Base-by-base conservation (phyloP, 2,113 vertebrate species). In the Chelonoidis abingdonii region DNA sequence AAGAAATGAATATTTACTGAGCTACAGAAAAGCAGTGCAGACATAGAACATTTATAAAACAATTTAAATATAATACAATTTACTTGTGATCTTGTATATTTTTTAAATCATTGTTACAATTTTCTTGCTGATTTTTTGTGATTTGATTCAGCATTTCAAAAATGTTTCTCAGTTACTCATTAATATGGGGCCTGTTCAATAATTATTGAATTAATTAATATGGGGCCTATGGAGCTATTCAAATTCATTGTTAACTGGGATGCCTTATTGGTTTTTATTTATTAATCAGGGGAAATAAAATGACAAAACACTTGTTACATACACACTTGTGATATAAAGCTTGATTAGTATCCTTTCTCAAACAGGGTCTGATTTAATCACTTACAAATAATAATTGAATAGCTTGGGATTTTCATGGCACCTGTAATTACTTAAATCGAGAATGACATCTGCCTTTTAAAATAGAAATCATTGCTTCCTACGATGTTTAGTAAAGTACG, bases 321-420 rank as follows among this genome's bases (percentile, higher is more conserved):
- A 79, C 93, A 88, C n/a, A 82, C 80, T n/a, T 82, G 65, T 85
- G 84, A 96, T 69, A 49, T 79, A 78, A 93, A 87, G 89, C 1
- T 35, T 65, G 54, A 90, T 57, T 24, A 87, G 75, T 2, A 75
- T 47, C 76, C 49, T 86, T 69, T 65, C 2, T 1, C 47, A 90
- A 89, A 92, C 9, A 62, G 24, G 47, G 86, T 12, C 2, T 2
- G 78, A 53, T 8, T 87, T 91, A 91, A 93, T 90, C 82, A 89
- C 38, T 80, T 91, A 89, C 47, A 96, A 95, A 93, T 59, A 93
- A 93, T 75, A 95, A 81, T 59, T 54, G 69, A 90, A 80, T 38
- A 84, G 41, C 88, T 75, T 38, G 75, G 22, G 83, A 52, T 16
- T 90, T 59, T 27, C 84, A 13, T 35, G 84, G 65, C 69, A 90